Conservation (phyloP, 2,113 vertebrate species). For the Rhodinocichla rosea region DNA sequence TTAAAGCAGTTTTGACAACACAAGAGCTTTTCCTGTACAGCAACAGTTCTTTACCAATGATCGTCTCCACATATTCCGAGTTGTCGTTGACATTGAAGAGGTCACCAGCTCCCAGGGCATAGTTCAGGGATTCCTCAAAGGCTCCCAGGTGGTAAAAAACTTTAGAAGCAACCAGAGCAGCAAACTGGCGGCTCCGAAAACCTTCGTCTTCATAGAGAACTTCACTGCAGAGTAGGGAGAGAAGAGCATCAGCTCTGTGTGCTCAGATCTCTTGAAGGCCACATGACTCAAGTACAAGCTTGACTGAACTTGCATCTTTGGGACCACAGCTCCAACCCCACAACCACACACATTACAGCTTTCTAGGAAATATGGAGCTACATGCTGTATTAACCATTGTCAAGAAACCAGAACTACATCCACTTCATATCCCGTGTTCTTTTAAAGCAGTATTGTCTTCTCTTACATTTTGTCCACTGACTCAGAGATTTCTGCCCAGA, state of each 20-base stretch:
- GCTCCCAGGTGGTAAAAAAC: slow-evolving; percentile 98
- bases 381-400: not conserved
- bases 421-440: not conserved
- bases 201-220: slow-evolving; percentile 98
- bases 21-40: not conserved
- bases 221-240: slow-evolving; percentile 77
- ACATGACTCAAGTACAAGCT: not conserved
- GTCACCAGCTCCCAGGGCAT: slow-evolving; percentile 96
- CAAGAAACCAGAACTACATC: not conserved
- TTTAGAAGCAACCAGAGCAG: slow-evolving; percentile 96
- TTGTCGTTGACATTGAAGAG: slow-evolving; percentile 98
- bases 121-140: slow-evolving; percentile 98
- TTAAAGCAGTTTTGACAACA: not conserved
- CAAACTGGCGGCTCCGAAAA: slow-evolving; percentile 93
- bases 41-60: slow-evolving; percentile 84
- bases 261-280: not conserved
- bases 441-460: not conserved
- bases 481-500: slow-evolving; percentile 99
- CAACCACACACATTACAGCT: not conserved
- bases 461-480: slow-evolving; percentile 99
- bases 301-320: not conserved
- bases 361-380: not conserved
- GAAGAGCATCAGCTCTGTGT: not conserved
- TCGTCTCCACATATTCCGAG: slow-evolving; percentile 98
- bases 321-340: not conserved